Base-by-base conservation (phyloP, 2,888 invertebrate genomes). In the Ecliptopera silaceata region DNA sequence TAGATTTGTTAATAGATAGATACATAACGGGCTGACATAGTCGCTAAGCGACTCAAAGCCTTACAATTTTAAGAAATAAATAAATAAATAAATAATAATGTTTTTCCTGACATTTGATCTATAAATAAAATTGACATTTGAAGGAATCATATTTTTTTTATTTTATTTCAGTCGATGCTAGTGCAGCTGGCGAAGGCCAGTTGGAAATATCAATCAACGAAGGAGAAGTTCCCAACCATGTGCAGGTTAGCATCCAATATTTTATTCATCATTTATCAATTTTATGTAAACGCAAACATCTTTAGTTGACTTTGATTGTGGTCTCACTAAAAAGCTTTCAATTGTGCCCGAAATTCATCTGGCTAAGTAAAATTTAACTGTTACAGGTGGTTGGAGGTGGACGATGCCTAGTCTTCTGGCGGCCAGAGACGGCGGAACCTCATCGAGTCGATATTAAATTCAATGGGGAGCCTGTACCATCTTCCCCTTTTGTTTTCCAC, bases 191-290 rank as follows among this genome's bases (percentile, higher is more conserved):
- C 36, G 99, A 99, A 92, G 99, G 99, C 46, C 99, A 99, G 90
- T 93, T 99, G 75, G 99, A 99, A 93, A 99, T 99, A 79, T 98
- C 98, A 74, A 98, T 99, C 81, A 99, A 99, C 86, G 98, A 98
- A 91, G 99, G 99, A 68, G 97, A 98, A 92, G 98, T 99, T 61
- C 99, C 99, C 44, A 99, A 99, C 92, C 98, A 98, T 85, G 99
- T 99, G 18, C 96, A 96, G 92, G 92, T 91, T 76, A 82, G 8
- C 26, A 26, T 26, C n/a, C n/a, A n/a, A n/a, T n/a, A n/a, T n/a
- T n/a, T n/a, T n/a, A n/a, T n/a, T n/a, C n/a, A n/a, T n/a, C n/a
- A n/a, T n/a, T n/a, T n/a, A n/a, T n/a, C n/a, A n/a, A n/a, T n/a
- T n/a, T n/a, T n/a, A n/a, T n/a, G n/a, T n/a, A n/a, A n/a, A n/a